Base-by-base conservation (phyloP, 2,113 vertebrate genomes). In the Ursus arctos region DNA sequence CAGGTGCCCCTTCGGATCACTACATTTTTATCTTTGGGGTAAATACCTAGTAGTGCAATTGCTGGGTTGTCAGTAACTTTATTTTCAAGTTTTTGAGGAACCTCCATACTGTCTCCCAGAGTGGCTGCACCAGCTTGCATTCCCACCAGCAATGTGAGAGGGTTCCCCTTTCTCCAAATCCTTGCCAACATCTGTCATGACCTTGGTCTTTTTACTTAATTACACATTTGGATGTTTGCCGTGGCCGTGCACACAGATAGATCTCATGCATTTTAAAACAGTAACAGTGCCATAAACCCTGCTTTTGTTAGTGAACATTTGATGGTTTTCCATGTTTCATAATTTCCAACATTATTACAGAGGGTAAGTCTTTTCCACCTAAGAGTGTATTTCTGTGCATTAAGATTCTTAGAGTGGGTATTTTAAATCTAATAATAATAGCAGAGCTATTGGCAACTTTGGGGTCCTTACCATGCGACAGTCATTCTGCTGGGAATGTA, bases 261-360 rank as follows among this genome's bases (percentile, higher is more conserved):
- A 28, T 74, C 49, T 59, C 51, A 71, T 79, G 89, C 19, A 4
- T 65, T 95, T 80, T 86, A 80, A 80, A 80, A 28, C n/a, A 47
- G 31, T n/a, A 80, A 80, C 19, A 11, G 63, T 53, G 31, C 28
- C 51, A 15, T 31, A 89, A 88, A 13, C n/a, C 11, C 36, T n/a
- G 9, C 10, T 83, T 92, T 79, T 88, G n/a, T 81, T 85, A 67
- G 77, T 82, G 31, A 88, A 93, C 0, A 22, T 28, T 36, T 51
- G 59, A 67, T 76, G 19, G 0, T 28, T 57, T 90, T 65, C 16
- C 43, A 59, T 91, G 51, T 96, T 67, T 93, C 26, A 63, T 55
- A 9, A 72, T 69, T 96, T 98, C 10, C n/a, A 49, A 63, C 11
- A 76, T 71, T 57, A 33, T 83, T 88, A 40, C 8, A 13, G 13